These are phyloP conservation scores for Rhineura floridana DNA, from an alignment of 2,113 vertebrate genomes.

Conservation along the genomic window DNA sequence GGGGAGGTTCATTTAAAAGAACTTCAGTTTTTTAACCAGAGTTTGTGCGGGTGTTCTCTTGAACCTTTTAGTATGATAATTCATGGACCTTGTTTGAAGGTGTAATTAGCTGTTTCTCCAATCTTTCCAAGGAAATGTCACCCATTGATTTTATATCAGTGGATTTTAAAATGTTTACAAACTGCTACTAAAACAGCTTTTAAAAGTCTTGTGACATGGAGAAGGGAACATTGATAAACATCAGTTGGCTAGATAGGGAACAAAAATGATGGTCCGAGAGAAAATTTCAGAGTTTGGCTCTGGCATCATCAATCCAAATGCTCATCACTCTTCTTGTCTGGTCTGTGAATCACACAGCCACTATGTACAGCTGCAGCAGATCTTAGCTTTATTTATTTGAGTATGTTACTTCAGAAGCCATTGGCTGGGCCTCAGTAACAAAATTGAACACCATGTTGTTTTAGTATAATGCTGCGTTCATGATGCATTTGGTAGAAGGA, in stretches of 20 bases:
- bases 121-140: background rate
- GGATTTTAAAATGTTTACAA: background rate
- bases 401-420: background rate
- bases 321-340: constrained; percentile 9
- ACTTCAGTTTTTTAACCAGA: fast-evolving
- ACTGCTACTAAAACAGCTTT: background rate
- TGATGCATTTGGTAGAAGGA: background rate
- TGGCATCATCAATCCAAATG: background rate
- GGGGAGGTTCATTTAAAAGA: background rate
- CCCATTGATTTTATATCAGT: background rate
- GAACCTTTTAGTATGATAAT: background rate
- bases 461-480: background rate
- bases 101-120: background rate
- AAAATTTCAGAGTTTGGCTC: constrained; percentile 13
- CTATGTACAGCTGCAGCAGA: background rate
- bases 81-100: constrained; percentile 31
- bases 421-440: background rate
- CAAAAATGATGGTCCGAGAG: background rate
- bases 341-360: constrained; percentile 6
- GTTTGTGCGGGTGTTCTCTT: background rate
- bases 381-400: background rate
- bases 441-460: background rate
- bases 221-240: background rate
- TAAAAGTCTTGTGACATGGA: background rate
- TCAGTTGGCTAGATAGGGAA: background rate